Evolutionary conservation across 2,113 vertebrate species (phyloP), one percentile per base, ranked within the genome.

Genomic region (Sorex araneus): DNA sequence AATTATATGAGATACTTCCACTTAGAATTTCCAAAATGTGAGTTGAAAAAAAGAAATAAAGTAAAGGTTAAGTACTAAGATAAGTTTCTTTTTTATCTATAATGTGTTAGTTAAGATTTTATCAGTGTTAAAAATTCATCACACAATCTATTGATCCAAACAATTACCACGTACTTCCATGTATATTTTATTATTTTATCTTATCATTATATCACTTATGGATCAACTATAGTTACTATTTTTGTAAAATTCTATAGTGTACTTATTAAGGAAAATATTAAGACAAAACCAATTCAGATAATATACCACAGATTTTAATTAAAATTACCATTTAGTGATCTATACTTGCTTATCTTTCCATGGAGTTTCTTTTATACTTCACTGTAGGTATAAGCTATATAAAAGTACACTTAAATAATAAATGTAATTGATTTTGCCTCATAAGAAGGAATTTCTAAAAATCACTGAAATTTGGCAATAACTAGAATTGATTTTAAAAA

Each of bases 381-480:
- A 94, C 87, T 73, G 32, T 87, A 19, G 2, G 2, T 71, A 0
- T 75, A 13, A 80, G 34, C 54, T 27, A 0, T n/a, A 40, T 21
- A 79, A 79, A 50, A 16, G 64, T 85, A 83, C 23, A 78, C 83
- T 90, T 47, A 64, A 40, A 82, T 54, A 64, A 77, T 67, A 66
- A 15, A 66, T 75, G 9, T 4, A n/a, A 43, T 28, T 57, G 89
- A 27, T 34, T 7, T 60, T 43, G 21, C 27, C 2, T 87, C 67
- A 91, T 1, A 84, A 32, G 45, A 63, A 18, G 1, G 10, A 54
- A 69, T 89, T 94, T 91, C 6, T 4, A n/a, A 45, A 30, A 18
- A 79, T 6, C 13, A 11, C 28, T 78, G 12, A 92, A 76, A 94
- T 78, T 34, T 89, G 16, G 67, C 40, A 91, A 80, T 54, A 69